phyloP scores from a whole-genome alignment of 2,113 vertebrate genomes.

The Empidonax alnorum region DNA sequence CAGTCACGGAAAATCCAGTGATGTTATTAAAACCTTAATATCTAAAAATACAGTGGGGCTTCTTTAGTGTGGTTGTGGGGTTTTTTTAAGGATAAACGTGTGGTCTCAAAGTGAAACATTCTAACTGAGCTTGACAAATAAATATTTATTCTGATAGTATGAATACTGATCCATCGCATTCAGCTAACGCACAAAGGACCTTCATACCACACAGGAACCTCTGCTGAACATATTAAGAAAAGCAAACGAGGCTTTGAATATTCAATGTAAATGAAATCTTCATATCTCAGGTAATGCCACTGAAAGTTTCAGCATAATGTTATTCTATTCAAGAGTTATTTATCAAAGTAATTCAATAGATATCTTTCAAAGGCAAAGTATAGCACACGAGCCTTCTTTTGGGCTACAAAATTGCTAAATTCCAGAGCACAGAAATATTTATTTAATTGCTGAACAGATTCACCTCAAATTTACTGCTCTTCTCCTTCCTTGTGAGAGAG shows the following conservation, averaged over 20 bases:
- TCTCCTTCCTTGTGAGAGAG: accelerated
- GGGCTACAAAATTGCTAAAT: neutral
- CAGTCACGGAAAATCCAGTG: neutral
- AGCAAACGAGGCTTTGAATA: neutral
- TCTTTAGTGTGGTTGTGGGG: neutral
- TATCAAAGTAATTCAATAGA: neutral
- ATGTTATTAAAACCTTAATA: neutral
- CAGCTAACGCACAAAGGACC: neutral
- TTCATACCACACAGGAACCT: neutral
- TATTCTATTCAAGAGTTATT: neutral
- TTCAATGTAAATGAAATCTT: neutral
- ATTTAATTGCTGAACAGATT: neutral
- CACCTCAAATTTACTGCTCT: neutral
- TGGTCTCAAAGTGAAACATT: neutral
- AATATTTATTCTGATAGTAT: neutral
- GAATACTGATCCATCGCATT: neutral
- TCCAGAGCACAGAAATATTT: neutral
- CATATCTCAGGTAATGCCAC: neutral
- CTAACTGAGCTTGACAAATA: neutral
- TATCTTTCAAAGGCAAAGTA: neutral
- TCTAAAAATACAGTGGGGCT: neutral
- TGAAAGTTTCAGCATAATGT: neutral
- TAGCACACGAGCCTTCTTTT: neutral
- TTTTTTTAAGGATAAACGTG: neutral
- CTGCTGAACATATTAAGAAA: neutral